phyloP scores from a whole-genome alignment of 1,140 invertebrate species.

The Magallana ariakensis region DNA sequence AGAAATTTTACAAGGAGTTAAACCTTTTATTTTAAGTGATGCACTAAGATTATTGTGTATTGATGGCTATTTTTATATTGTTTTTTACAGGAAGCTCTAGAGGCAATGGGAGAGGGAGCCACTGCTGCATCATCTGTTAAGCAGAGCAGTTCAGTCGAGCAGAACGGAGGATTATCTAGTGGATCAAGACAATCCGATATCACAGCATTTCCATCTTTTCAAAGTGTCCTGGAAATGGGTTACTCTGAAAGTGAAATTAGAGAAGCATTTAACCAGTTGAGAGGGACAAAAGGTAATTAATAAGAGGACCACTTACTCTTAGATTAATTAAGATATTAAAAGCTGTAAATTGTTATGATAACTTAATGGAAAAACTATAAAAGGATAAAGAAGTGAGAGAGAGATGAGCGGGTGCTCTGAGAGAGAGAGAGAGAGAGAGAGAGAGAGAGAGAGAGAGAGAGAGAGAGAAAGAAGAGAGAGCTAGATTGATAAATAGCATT shows the following conservation, averaged over 20 bases:
- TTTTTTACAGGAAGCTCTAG: background rate
- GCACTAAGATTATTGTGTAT: background rate
- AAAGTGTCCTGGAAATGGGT: slow-evolving; percentile 38
- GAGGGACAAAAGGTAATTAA: background rate
- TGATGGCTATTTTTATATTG: background rate
- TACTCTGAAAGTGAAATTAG: background rate
- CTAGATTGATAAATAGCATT: no score
- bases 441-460: no score
- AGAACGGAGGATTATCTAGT: background rate
- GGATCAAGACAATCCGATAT: background rate
- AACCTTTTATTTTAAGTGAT: background rate
- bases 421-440: no score
- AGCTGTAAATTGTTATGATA: no score
- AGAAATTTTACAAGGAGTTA: background rate
- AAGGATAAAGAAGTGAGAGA: no score
- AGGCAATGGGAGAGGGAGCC: background rate
- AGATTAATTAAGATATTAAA: no score
- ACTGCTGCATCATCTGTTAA: background rate
- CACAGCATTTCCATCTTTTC: background rate
- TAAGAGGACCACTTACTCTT: no score
- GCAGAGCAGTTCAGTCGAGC: background rate
- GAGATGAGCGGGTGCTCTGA: no score
- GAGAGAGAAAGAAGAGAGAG: no score
- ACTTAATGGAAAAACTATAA: no score
- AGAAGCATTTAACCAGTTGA: slow-evolving; percentile 1